These are phyloP conservation scores for Drosophila diplacantha DNA, from an alignment of 2,888 invertebrate genomes.

Conservation along the genomic window DNA sequence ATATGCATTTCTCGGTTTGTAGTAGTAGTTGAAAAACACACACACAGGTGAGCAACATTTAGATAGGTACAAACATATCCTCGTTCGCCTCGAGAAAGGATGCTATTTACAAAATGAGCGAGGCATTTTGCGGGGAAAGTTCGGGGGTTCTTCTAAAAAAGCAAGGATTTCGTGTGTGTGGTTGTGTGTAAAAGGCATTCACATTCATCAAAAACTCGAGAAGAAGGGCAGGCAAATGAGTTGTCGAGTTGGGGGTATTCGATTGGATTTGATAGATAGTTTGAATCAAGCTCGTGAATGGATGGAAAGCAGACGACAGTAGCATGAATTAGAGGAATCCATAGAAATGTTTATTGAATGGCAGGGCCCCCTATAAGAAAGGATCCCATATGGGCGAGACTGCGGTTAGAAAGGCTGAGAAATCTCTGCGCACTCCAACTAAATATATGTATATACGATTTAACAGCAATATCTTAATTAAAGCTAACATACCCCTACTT, in stretches of 20 bases:
- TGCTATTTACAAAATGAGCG: slow-evolving; percentile 53
- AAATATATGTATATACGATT: slow-evolving; percentile 10
- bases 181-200: slow-evolving; percentile 25
- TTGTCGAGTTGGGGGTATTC: background rate
- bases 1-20: slow-evolving; percentile 35
- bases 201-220: slow-evolving; percentile 24
- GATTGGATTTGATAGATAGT: slow-evolving; percentile 13
- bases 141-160: slow-evolving; percentile 18
- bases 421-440: slow-evolving; percentile 24
- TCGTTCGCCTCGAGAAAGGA: slow-evolving; percentile 5
- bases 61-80: slow-evolving; percentile 51
- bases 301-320: slow-evolving; percentile 50
- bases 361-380: slow-evolving; percentile 14
- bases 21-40: slow-evolving; percentile 24
- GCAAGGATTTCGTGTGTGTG: slow-evolving; percentile 15
- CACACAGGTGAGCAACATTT: slow-evolving; percentile 54
- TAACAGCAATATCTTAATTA: slow-evolving; percentile 20
- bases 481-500: slow-evolving; percentile 12
- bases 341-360: slow-evolving; percentile 25
- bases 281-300: slow-evolving; percentile 37
- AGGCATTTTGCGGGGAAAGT: slow-evolving; percentile 31
- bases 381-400: slow-evolving; percentile 16
- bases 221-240: slow-evolving; percentile 38
- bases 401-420: slow-evolving; percentile 26
- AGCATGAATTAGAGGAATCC: slow-evolving; percentile 48